These are phyloP conservation scores for Venturia canescens DNA, from an alignment of 1,140 invertebrate genomes.

Conservation along the genomic window DNA sequence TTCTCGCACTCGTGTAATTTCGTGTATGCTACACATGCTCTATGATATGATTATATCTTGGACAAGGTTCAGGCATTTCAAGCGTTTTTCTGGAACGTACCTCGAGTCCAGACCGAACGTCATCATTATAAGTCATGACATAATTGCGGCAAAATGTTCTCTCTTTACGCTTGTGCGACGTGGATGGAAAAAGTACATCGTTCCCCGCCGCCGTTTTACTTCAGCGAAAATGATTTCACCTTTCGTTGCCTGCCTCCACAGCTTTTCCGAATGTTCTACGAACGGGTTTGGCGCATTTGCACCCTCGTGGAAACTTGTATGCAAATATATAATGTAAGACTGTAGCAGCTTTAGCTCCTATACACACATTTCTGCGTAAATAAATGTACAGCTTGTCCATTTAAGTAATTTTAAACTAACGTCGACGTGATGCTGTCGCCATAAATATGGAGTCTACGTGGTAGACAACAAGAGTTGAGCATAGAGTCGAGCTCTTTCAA, in stretches of 20 bases:
- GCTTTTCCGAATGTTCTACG: not conserved
- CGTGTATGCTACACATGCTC: not conserved
- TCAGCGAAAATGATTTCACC: slow-evolving; percentile 21
- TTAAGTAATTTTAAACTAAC: slow-evolving; percentile 9
- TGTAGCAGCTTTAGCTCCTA: not conserved
- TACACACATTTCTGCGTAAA: not conserved
- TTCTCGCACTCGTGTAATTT: too few species aligned
- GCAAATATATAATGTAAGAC: not conserved
- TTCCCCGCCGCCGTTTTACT: slow-evolving; percentile 50
- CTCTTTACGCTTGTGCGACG: slow-evolving; percentile 47
- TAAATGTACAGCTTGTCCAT: too few species aligned
- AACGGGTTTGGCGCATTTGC: too few species aligned
- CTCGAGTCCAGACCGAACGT: slow-evolving; percentile 56
- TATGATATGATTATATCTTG: slow-evolving; percentile 23
- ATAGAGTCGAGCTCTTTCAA: not conserved
- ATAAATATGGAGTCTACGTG: not conserved
- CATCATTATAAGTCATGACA: slow-evolving; percentile 68
- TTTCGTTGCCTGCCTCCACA: not conserved
- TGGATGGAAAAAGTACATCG: slow-evolving; percentile 57
- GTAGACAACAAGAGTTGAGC: too few species aligned
- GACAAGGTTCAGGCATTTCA: slow-evolving; percentile 65
- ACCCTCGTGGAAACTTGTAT: not conserved
- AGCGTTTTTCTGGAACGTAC: slow-evolving; percentile 45
- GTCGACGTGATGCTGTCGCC: not conserved
- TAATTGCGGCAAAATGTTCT: slow-evolving; percentile 60